Evolutionary conservation across 2,113 vertebrate genomes (phyloP).

Genomic region (Tautogolabrus adspersus): DNA sequence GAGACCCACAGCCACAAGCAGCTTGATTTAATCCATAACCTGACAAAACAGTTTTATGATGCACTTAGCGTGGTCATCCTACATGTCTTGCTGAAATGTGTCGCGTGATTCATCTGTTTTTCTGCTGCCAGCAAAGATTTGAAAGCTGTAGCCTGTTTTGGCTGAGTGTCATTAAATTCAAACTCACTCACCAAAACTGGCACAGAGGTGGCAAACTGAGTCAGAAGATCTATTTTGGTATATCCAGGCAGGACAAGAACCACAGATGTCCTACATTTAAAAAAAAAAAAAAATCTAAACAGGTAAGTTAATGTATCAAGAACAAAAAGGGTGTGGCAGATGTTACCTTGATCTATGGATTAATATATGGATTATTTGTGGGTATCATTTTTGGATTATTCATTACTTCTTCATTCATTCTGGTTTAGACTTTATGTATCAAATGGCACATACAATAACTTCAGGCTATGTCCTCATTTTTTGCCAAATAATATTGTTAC

Average conservation of each 20-base stretch:
- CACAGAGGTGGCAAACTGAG: slow-evolving; percentile 16
- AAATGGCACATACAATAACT: too few relatives aligned
- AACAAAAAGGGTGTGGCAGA: background rate
- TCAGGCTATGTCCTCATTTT: too few relatives aligned
- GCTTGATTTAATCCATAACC: background rate
- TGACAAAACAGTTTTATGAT: background rate
- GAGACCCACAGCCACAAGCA: background rate
- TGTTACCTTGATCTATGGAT: background rate
- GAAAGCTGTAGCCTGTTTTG: background rate
- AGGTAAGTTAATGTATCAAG: background rate
- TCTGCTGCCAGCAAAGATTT: background rate
- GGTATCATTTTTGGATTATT: background rate
- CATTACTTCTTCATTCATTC: too few relatives aligned
- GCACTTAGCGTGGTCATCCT: background rate
- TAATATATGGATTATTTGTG: background rate
- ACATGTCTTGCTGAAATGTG: background rate
- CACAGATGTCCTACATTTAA: background rate
- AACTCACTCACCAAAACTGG: slow-evolving; percentile 11
- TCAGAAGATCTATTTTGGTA: background rate
- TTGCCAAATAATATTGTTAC: too few relatives aligned
- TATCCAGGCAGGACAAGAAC: slow-evolving; percentile 3
- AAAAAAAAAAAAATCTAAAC: background rate
- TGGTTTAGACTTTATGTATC: too few relatives aligned
- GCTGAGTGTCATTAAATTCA: slow-evolving; percentile 15
- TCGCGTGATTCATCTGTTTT: background rate